Base-by-base conservation (phyloP, 2,888 invertebrate species). In the Platycheirus rosarum region DNA sequence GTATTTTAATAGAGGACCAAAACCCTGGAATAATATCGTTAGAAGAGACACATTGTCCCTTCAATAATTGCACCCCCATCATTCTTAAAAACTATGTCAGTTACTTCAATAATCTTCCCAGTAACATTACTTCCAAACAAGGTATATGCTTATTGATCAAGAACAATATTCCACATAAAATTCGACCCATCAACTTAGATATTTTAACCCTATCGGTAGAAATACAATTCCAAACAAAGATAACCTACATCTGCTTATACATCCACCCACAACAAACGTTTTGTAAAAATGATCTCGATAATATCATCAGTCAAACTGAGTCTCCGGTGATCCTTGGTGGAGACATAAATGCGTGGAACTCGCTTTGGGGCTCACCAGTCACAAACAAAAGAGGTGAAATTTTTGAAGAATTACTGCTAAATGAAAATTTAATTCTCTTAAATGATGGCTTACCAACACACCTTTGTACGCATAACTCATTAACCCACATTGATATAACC, bases 401-500 rank as follows among this genome's bases (percentile, higher is more conserved):
- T 13, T 18, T 66, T 1, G 42, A 66, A 53, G n/a, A 66, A 1
- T 51, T 66, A 9, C n/a, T 66, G 7, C 13, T 44, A 1, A 18
- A 20, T 9, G 18, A 40, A 4, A 40, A 51, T 13, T 42, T 66
- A 2, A 32, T 53, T 2, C 9, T 32, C 1, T 20, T 53, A 26
- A 49, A 63, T 20, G 42, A 66, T 8, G 53, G 32, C 11, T 51
- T 51, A 4, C 26, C 26, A 2, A 26, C 26, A 2, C 26, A 26
- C 6, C 26, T 26, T 26, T 26, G 3, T 4, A 51, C 74, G 8
- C 74, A 75, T 40, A 60, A 49, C 14, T 57, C 73, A 13, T 46
- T 74, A 2, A 57, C 65, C 11, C 55, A 75, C 23, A 29, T 74
- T 11, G 74, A 66, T 14, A 14, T 74, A 7, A 57, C 57, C 0